phyloP scores from a whole-genome alignment of 2,888 invertebrate species.

The Chrysolina haemoptera region DNA sequence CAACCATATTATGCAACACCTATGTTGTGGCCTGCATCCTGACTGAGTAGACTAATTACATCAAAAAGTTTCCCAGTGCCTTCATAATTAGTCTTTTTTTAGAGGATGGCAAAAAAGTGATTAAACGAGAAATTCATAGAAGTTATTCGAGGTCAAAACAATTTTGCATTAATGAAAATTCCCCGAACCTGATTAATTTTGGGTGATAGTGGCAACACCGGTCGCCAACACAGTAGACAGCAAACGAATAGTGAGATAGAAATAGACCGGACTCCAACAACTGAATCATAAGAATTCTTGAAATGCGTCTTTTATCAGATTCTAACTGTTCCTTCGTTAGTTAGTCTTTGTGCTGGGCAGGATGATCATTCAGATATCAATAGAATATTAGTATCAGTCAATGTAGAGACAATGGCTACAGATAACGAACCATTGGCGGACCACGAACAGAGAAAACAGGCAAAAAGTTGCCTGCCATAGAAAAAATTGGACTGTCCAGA shows the following conservation, averaged over 20 bases:
- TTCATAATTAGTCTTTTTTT: too few relatives aligned
- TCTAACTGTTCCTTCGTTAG: constrained; percentile 65
- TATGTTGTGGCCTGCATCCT: too few relatives aligned
- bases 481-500: too few relatives aligned
- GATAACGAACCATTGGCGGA: constrained; percentile 48
- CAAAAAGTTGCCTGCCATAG: too few relatives aligned
- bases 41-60: too few relatives aligned
- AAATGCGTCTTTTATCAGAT: constrained; percentile 65
- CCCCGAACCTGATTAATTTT: background rate
- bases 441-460: background rate
- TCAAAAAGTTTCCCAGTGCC: too few relatives aligned
- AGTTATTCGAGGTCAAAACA: too few relatives aligned
- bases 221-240: constrained; percentile 10
- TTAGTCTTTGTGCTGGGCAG: constrained; percentile 64
- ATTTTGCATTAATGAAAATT: background rate
- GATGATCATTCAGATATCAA: constrained; percentile 62
- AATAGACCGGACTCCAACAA: constrained; percentile 55
- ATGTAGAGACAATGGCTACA: constrained; percentile 53
- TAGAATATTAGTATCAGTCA: constrained; percentile 65
- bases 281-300: constrained; percentile 61
- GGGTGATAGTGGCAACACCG: background rate
- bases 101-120: too few relatives aligned
- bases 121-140: too few relatives aligned
- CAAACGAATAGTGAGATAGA: constrained; percentile 41
- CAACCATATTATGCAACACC: too few relatives aligned